These are phyloP conservation scores for Drosophila suzukii DNA, from an alignment of 1,140 invertebrate genomes.

Conservation along the genomic window DNA sequence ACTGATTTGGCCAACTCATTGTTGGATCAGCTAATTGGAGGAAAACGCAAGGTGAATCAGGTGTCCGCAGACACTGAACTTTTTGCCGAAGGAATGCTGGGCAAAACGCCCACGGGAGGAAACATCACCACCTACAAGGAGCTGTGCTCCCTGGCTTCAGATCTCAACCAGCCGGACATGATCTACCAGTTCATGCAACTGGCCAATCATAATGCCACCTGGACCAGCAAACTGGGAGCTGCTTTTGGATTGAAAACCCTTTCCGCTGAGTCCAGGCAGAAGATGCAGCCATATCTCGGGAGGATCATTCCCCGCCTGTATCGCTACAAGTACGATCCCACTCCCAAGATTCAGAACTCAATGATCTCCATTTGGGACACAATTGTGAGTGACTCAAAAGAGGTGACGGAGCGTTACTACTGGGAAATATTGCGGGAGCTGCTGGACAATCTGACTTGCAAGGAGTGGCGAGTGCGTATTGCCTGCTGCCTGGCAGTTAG, in stretches of 20 bases:
- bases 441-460: constrained; percentile 91
- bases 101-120: constrained; percentile 92
- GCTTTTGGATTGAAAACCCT: constrained; percentile 96
- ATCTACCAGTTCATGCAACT: constrained; percentile 98
- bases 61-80: constrained; percentile 93
- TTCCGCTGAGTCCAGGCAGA: constrained; percentile 91
- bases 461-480: constrained; percentile 94
- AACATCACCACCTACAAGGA: constrained; percentile 97
- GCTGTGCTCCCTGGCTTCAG: constrained; percentile 95
- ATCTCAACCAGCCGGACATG: constrained; percentile 96
- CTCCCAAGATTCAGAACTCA: constrained; percentile 94
- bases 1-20: constrained; percentile 90
- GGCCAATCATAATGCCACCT: constrained; percentile 96
- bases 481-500: constrained; percentile 94
- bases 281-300: constrained; percentile 92
- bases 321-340: constrained; percentile 95
- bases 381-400: constrained; percentile 93
- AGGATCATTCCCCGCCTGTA: constrained; percentile 95
- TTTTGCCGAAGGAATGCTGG: constrained; percentile 94
- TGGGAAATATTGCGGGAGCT: constrained; percentile 94
- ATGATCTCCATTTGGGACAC: constrained; percentile 97
- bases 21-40: constrained; percentile 93
- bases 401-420: constrained; percentile 94
- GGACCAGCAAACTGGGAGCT: constrained; percentile 97
- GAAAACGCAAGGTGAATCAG: constrained; percentile 90